Conservation (phyloP, 2,113 vertebrate genomes). For the Notarius lentiginosus region DNA sequence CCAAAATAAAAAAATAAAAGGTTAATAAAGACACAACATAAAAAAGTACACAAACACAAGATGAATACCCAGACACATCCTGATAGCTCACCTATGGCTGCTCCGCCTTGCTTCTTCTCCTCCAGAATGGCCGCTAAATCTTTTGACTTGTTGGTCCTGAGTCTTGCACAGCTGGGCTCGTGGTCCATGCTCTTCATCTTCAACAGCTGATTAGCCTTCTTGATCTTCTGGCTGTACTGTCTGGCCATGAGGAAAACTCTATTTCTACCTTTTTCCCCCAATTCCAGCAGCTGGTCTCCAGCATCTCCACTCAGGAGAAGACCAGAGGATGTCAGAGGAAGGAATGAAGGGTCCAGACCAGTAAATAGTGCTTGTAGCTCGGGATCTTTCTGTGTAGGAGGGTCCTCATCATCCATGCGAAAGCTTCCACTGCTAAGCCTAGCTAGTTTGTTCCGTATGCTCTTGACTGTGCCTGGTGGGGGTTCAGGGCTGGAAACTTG, state of each 20-base stretch:
- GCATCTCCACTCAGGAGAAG: conserved; percentile 67
- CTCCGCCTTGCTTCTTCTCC: conserved; percentile 95
- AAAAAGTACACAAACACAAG: not conserved
- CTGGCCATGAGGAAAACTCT: conserved; percentile 94
- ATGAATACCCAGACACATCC: not conserved
- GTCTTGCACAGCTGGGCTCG: conserved; percentile 73
- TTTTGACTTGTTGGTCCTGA: conserved; percentile 73
- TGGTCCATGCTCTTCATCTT: conserved; percentile 88
- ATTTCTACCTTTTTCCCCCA: conserved; percentile 84
- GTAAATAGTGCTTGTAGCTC: conserved; percentile 79
- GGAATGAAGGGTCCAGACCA: conserved; percentile 72
- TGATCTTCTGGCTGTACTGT: conserved; percentile 98
- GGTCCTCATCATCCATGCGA: conserved; percentile 74
- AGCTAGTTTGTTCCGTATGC: conserved; percentile 72
- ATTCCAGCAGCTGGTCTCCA: conserved; percentile 73
- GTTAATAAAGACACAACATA: not conserved
- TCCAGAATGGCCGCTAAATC: conserved; percentile 93
- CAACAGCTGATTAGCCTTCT: conserved; percentile 93
- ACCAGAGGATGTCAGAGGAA: conserved; percentile 71
- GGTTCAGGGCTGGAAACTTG: conserved; percentile 71
- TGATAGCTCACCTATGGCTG: conserved; percentile 85
- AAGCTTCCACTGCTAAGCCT: conserved; percentile 78
- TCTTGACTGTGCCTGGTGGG: conserved; percentile 71
- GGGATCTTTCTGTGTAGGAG: conserved; percentile 61
- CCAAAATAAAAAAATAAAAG: not conserved